phyloP scores from a whole-genome alignment of 2,888 invertebrate species.

The Agonopterix subpropinquella region DNA sequence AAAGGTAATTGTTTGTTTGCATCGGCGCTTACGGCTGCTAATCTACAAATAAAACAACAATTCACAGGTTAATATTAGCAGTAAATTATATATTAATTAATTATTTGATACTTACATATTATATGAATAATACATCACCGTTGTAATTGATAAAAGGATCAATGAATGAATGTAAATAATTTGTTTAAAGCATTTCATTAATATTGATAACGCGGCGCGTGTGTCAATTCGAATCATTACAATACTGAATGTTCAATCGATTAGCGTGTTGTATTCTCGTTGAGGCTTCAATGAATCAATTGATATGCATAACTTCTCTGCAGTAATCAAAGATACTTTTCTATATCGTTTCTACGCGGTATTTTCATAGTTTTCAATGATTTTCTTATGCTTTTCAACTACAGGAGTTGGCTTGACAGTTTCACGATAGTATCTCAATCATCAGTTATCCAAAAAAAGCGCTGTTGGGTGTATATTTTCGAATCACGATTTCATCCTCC shows the following conservation, averaged over 20 bases:
- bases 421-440: too few species aligned
- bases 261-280: constrained; percentile 32
- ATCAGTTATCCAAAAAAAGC: too few species aligned
- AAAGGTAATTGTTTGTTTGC: not conserved
- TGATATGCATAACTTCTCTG: constrained; percentile 38
- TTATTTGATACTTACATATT: not conserved
- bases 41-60: not conserved
- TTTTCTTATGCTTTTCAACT: too few species aligned
- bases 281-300: constrained; percentile 44
- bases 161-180: constrained; percentile 5
- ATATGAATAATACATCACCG: constrained; percentile 4
- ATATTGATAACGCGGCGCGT: constrained; percentile 12
- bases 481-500: too few species aligned
- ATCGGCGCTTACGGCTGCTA: too few species aligned
- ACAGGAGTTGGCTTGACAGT: too few species aligned
- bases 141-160: constrained; percentile 2
- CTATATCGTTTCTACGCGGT: too few species aligned
- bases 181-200: constrained; percentile 9
- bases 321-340: not conserved
- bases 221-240: constrained; percentile 10
- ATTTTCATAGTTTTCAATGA: too few species aligned
- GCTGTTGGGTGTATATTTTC: too few species aligned
- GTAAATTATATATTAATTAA: not conserved
- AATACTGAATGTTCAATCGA: constrained; percentile 6
- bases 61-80: not conserved